phyloP scores from a whole-genome alignment of 2,888 invertebrate species.

The Caenorhabditis zanzibari region DNA sequence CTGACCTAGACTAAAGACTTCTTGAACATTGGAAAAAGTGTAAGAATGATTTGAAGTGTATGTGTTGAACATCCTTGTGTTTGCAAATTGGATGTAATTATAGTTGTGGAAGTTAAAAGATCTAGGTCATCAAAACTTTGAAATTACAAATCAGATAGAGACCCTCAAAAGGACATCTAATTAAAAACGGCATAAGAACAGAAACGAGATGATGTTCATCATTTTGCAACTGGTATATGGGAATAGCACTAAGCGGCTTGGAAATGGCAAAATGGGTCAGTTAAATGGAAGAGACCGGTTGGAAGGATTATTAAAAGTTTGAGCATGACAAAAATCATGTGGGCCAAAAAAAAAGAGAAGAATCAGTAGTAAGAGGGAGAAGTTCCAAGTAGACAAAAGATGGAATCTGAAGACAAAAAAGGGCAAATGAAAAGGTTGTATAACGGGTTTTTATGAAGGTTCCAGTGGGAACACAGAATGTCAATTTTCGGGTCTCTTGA shows the following conservation, averaged over 20 bases:
- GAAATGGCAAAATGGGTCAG: conserved; percentile 56
- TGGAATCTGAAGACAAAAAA: conserved; percentile 16
- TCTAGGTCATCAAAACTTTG: conserved; percentile 50
- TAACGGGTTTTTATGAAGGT: conserved; percentile 29
- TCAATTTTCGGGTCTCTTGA: conserved; percentile 1
- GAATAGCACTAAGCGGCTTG: conserved; percentile 48
- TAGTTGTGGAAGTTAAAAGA: conserved; percentile 49
- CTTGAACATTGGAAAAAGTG: conserved; percentile 25
- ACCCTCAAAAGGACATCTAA: conserved; percentile 37
- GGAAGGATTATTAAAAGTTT: conserved; percentile 36
- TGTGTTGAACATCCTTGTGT: conserved; percentile 18
- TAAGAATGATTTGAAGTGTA: conserved; percentile 44
- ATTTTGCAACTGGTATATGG: conserved; percentile 32
- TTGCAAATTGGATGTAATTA: conserved; percentile 59
- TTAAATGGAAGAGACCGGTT: conserved; percentile 38
- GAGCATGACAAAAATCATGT: conserved; percentile 41
- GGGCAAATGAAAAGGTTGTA: conserved; percentile 34
- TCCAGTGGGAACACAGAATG: conserved; percentile 24
- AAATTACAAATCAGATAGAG: conserved; percentile 37
- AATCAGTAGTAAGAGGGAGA: neutral
- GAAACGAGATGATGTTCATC: conserved; percentile 19
- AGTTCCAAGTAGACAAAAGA: conserved; percentile 29
- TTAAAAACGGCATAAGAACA: conserved; percentile 3
- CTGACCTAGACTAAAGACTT: conserved; percentile 38
- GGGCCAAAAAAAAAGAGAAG: conserved; percentile 28